Percentiles rank a stretch among this genome's conserved stretches.
Evolutionary conservation across 2,797 vertebrate genomes (phyloP).

Genomic region (Sebastes cheni): DNA sequence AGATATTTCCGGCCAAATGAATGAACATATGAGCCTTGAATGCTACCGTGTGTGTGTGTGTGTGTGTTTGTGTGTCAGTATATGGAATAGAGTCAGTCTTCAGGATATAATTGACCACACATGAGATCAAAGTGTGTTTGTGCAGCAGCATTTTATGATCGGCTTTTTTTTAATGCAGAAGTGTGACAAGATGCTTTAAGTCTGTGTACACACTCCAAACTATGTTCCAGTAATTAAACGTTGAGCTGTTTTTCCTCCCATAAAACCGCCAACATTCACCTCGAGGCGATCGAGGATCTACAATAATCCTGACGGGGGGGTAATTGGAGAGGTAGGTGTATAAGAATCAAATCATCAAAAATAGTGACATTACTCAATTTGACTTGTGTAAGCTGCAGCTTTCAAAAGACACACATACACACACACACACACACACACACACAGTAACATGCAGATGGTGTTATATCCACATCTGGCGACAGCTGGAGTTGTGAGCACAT

Average conservation of each 20-base stretch:
- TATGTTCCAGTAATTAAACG: slow-evolving; percentile 58
- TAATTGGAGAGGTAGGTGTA: slow-evolving; percentile 30
- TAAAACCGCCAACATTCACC: slow-evolving; percentile 39
- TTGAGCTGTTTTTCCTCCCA: slow-evolving; percentile 39
- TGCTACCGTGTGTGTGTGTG: too few relatives aligned
- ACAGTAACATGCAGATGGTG: slow-evolving; percentile 71
- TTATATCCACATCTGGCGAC: slow-evolving; percentile 74
- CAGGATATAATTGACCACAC: slow-evolving; percentile 32
- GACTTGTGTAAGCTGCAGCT: slow-evolving; percentile 28
- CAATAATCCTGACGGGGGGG: slow-evolving; percentile 26
- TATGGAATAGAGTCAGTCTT: slow-evolving; percentile 26
- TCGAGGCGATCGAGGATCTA: slow-evolving; percentile 29
- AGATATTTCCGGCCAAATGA: slow-evolving; percentile 8
- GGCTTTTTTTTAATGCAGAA: slow-evolving; percentile 40
- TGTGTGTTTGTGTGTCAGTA: not conserved
- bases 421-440: slow-evolving; percentile 19
- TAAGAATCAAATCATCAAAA: slow-evolving; percentile 45
- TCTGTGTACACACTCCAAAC: slow-evolving; percentile 49
- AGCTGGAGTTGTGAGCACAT: slow-evolving; percentile 78
- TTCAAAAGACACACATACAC: not conserved
- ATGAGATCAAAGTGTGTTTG: slow-evolving; percentile 52
- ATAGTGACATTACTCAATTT: slow-evolving; percentile 38
- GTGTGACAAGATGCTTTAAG: slow-evolving; percentile 51
- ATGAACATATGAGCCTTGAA: not conserved
- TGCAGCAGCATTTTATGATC: slow-evolving; percentile 47